Base-by-base conservation (phyloP, 53 echinoderm and acorn worm species). In the Pentamera pediparva region DNA sequence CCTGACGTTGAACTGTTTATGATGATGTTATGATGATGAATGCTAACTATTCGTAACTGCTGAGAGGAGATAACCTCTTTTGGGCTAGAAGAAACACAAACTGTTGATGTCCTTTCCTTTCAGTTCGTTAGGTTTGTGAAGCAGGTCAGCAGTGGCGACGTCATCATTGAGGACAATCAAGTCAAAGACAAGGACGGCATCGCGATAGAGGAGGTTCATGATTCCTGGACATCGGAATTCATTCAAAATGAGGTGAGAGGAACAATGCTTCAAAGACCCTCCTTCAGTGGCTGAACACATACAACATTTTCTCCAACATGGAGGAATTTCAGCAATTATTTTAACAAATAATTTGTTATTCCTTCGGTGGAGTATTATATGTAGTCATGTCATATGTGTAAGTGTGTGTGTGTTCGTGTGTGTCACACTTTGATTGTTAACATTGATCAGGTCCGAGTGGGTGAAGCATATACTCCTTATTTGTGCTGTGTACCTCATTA, bases 111-210 rank as follows among this genome's bases (percentile, higher is more conserved):
- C n/a, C n/a, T n/a, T 32, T 53, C 29, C 54, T 75, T 64, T 22
- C 86, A 98, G 98, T 98, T 98, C 79, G 88, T 98, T 78, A 98
- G 92, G 82, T 98, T 98, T 98, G 85, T 98, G 65, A 98, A 98
- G 86, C 88, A 98, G 78, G 78, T 98, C 48, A 85, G 98, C 41
- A 92, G 92, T 55, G 98, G 98, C 48, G 98, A 98, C 41, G 62
- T 98, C 51, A 83, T 83, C 32, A 85, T 98, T 26, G 91, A 98
- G 35, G 88, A 86, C 35, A 98, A 98, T 41, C 83, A 98, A 58
- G 86, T 98, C 35, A 80, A 69, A 70, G 67, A 77, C 65, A 92
- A 88, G 75, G 98, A 89, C 56, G 98, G 91, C 50, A 41, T 79
- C 33, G 60, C 72, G 17, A 77, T 87, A 22, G 82, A 87, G 39